A percentile compares a stretch with the other conserved stretches of the same genome.
Conservation (phyloP, 2,888 invertebrate genomes). For the Chydorus sphaericus region DNA sequence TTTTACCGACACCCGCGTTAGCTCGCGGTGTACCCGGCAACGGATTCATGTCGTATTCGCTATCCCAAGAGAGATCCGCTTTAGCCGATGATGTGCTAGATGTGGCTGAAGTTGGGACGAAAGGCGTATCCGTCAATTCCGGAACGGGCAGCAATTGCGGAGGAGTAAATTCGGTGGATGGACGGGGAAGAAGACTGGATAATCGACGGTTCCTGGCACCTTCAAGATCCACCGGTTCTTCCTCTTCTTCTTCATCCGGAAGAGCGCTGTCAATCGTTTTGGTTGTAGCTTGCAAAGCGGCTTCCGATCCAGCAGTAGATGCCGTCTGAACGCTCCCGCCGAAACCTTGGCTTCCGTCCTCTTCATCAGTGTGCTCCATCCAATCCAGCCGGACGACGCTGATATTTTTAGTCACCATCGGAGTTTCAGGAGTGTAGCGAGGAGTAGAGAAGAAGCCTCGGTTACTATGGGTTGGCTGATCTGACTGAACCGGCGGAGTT, state of each 20-base stretch:
- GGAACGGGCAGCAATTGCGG: not conserved
- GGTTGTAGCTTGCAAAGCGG: constrained; percentile 20
- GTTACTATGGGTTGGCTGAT: not conserved
- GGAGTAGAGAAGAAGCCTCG: not conserved
- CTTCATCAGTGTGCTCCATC: constrained; percentile 28
- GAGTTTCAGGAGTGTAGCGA: not conserved
- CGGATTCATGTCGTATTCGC: not conserved
- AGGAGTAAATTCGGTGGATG: not conserved
- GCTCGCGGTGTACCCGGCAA: not conserved
- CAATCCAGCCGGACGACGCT: constrained; percentile 30
- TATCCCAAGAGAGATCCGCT: not conserved
- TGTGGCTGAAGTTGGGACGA: not conserved
- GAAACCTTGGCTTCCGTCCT: constrained; percentile 17
- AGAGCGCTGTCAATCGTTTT: constrained; percentile 6
- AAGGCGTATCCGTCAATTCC: not conserved
- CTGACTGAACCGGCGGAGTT: too few relatives aligned
- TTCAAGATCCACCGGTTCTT: not conserved
- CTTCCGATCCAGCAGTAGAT: not conserved
- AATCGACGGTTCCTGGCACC: not conserved
- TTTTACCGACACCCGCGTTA: not conserved
- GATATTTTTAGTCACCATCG: not conserved
- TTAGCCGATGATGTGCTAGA: not conserved
- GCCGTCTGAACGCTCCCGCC: constrained; percentile 16
- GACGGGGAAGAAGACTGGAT: not conserved
- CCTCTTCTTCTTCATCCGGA: constrained; percentile 11